These are phyloP conservation scores for Darevskia nairensis DNA, from an alignment of 2,797 vertebrate genomes.

Conservation along the genomic window DNA sequence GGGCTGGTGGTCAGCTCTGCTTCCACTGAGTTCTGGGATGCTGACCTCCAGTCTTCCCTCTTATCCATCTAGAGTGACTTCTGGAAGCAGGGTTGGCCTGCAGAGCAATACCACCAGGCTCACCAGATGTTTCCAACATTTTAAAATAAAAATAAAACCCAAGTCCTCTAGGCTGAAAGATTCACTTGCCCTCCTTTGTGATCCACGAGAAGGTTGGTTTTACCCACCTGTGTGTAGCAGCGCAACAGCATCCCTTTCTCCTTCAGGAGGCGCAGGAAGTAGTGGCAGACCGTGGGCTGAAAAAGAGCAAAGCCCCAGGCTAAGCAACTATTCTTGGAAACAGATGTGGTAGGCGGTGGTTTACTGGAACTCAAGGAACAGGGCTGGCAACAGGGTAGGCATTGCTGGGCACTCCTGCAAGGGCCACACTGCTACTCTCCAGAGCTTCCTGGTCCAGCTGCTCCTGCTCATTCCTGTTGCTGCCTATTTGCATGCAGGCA, in stretches of 20 bases:
- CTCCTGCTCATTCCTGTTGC: background rate
- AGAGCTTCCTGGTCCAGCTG: no score
- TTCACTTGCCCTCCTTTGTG: background rate
- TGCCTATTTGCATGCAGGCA: background rate
- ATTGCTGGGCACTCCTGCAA: background rate
- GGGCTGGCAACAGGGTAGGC: background rate
- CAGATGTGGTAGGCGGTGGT: background rate
- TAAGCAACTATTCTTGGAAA: background rate
- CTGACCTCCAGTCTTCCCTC: background rate
- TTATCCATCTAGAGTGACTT: background rate
- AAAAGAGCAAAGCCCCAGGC: background rate
- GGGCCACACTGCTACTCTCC: background rate
- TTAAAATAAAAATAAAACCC: background rate
- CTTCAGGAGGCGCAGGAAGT: slow-evolving; percentile 91
- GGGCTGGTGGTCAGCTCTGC: background rate
- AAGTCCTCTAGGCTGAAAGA: background rate
- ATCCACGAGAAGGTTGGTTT: background rate
- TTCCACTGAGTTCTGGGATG: background rate
- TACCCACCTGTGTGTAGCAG: slow-evolving; percentile 90
- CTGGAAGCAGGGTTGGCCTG: background rate
- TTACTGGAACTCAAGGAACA: background rate
- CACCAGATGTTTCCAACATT: background rate
- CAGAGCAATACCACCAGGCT: background rate
- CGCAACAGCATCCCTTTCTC: slow-evolving; percentile 87
- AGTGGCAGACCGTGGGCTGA: slow-evolving; percentile 91